Base-by-base conservation (phyloP, 1,140 invertebrate genomes). In the Coelopa frigida region DNA sequence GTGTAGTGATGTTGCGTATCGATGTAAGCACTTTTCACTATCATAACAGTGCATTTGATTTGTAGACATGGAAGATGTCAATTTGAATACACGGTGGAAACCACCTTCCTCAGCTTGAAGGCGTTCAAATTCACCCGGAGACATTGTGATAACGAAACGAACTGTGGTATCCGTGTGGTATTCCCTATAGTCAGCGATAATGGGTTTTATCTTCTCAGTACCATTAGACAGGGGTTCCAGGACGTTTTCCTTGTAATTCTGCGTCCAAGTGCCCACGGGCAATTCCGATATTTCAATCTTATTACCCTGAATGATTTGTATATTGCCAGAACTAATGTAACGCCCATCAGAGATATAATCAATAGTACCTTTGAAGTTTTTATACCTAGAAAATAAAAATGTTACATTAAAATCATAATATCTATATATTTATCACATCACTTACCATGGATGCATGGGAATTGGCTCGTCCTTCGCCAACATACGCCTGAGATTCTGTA, bases 11-110 rank as follows among this genome's bases (percentile, higher is more conserved):
- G 74, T 79, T 4, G 93, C 84, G 66, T 75, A 84, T 40, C 76
- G 75, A 22, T 53, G 56, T 32, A 70, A 51, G 12, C 89, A 93
- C 41, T 85, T 87, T 60, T 85, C 84, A 50, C 85, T 76, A 68
- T 99, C 96, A 72, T 99, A 99, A 3, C 78, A 79, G 57, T 85
- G 94, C 96, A 99, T 98, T n/a, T 83, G 87, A 27, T 82, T 84
- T 27, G 82, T 83, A 5, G 82, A 77, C 10, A 88, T 76, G 1
- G 84, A 81, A 3, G 82, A 77, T 70, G 94, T 90, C 6, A 99
- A 72, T 70, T 98, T 99, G 70, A 99, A 98, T 20, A 85, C 79
- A 68, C 94, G 96, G 71, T 98, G 91, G 3, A 99, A 78, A 11
- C 95, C 95, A 51, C 93, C 84, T 1, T 78, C 76, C 56, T 94